Evolutionary conservation across 2,113 vertebrate genomes (phyloP), one percentile per base, ranked within the genome.

Genomic region (Sturnira hondurensis): DNA sequence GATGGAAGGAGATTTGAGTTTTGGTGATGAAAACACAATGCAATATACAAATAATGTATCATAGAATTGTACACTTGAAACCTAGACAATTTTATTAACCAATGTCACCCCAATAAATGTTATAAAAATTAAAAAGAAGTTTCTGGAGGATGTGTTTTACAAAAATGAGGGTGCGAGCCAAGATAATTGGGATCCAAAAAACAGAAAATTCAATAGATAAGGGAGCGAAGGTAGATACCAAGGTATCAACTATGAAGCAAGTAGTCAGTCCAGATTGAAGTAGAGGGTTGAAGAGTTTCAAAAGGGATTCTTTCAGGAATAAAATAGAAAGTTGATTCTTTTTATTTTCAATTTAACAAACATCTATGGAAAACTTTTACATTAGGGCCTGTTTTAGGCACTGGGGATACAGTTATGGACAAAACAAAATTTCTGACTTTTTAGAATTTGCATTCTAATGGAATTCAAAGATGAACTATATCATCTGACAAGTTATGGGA

Each of bases 401-500:
- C 14, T 87, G 22, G 47, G 13, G 54, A 50, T 52, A 61, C 13
- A 94, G 54, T 73, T 73, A 43, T 52, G 6, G 80, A 83, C 43
- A 93, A 78, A 83, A 95, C 38, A 24, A 82, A 63, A 10, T 71
- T 54, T 95, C 22, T 85, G 43, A 67, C n/a, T 89, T 91, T 24
- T 81, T 89, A 36, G 91, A 85, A 89, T 81, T 80, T 85, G 43
- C n/a, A 68, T 89, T 85, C 56, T 89, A 68, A 17, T 61, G 63
- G 4, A 91, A 31, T 15, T 84, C 47, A 91, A 82, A 43, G 22
- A 63, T 84, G 65, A 43, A 61, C n/a, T 58, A 52, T 68, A 24
- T 67, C n/a, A 83, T 91, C 67, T 91, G 91, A 95, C 45, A 92
- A 56, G 17, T 36, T 78, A 36, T 58, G 11, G 22, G 43, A 96